A percentile compares a stretch with the other conserved stretches of the same genome.
Conservation (phyloP, 1,140 invertebrate genomes). For the Contarinia nasturtii region DNA sequence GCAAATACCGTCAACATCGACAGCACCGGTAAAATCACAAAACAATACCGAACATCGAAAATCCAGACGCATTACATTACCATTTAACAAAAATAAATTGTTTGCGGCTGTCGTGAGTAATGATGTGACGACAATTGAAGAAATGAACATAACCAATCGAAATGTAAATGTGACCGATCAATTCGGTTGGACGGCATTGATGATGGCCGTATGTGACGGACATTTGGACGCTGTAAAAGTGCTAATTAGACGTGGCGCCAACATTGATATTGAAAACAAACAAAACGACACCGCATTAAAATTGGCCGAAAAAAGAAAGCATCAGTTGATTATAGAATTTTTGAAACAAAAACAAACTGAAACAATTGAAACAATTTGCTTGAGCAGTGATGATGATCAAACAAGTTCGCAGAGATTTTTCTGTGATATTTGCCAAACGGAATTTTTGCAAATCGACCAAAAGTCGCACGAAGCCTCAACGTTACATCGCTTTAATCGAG, state of each 20-base stretch:
- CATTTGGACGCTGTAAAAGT: constrained; percentile 35
- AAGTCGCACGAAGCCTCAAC: constrained; percentile 47
- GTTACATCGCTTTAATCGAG: constrained; percentile 51
- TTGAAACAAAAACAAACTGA: constrained; percentile 23
- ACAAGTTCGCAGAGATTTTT: constrained; percentile 21
- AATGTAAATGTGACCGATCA: constrained; percentile 41
- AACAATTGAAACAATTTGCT: not conserved
- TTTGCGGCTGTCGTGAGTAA: constrained; percentile 12
- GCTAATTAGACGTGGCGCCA: constrained; percentile 38
- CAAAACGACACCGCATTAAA: constrained; percentile 42
- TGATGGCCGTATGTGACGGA: constrained; percentile 56
- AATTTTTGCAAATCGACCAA: constrained; percentile 30
- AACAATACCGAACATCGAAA: not conserved
- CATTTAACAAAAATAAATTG: constrained; percentile 11
- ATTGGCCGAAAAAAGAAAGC: constrained; percentile 39
- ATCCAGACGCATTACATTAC: constrained; percentile 1
- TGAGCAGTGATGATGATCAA: not conserved
- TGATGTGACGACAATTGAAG: constrained; percentile 9
- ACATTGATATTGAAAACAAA: constrained; percentile 34
- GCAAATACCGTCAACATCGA: not conserved
- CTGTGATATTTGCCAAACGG: constrained; percentile 35
- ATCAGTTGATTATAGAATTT: constrained; percentile 30
- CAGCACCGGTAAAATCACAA: not conserved
- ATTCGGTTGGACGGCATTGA: constrained; percentile 63
- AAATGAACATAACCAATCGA: constrained; percentile 7